Base-by-base conservation (phyloP, 2,797 vertebrate species). In the Enteromius paludinosus region DNA sequence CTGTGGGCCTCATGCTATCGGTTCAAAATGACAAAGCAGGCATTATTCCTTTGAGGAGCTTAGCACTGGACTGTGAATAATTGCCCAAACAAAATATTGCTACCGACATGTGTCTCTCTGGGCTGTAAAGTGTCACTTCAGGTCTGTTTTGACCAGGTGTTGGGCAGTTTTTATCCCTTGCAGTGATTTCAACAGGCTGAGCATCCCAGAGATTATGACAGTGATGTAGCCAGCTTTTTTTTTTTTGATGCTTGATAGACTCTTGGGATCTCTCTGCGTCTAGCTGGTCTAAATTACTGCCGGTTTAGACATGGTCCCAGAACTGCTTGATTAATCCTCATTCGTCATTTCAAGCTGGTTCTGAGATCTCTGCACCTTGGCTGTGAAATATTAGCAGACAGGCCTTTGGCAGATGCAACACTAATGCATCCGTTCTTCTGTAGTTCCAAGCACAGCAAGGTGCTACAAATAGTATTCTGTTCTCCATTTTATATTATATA, bases 241-340 rank as follows among this genome's bases (percentile, higher is more conserved):
- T 84, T 33, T 72, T 75, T 64, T 33, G 43, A 56, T 38, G 41
- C 49, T 30, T 59, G 30, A 47, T 59, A 45, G 30, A 20, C 41
- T 52, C 43, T 9, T 41, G 64, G 35, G 79, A 78, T 54, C 45
- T n/a, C 23, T 54, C 35, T 4, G 47, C 18, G 14, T 52, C 41
- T 62, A 61, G 35, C 20, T 18, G 3, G 49, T 65, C 35, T 79
- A 43, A 79, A 41, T 83, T 66, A 77, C 49, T 41, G 33, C 59
- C 41, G 4, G 49, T 41, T 75, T 56, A 47, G 70, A 79, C 4
- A 30, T n/a, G 79, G 41, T 69, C 78, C 28, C 38, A 74, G 66
- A 47, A 18, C 65, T 20, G 68, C 43, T 84, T 84, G 82, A 81
- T 74, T 86, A 84, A 78, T 84, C 64, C 62, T 81, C 69, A 64